Evolutionary conservation across 2,113 vertebrate species (phyloP), one percentile per base, ranked within the genome.

Genomic region (Etheostoma spectabile): DNA sequence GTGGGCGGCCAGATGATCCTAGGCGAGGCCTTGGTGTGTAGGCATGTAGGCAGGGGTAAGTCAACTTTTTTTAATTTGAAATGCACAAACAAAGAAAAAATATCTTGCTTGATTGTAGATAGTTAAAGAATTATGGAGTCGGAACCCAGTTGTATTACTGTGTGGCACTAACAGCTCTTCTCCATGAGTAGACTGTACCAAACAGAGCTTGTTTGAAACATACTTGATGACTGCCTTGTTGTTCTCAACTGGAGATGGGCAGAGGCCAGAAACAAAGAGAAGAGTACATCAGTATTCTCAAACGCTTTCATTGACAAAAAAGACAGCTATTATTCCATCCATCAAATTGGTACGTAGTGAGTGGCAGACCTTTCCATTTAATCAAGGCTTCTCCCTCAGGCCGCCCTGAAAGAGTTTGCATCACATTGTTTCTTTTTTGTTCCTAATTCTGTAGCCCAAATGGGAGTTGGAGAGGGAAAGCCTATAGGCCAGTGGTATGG

Each of bases 1-100:
- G n/a, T n/a, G n/a, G n/a, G 98, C 52, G 98, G 98, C 45, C 98
- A 99, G 96, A 99, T 99, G 98, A 98, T 99, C 91, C 96, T 99
- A 1, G 97, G 96, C 14, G 96, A 99, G 86, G 98, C 98, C 49
- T 93, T 99, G 90, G 79, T 98, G 82, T 98, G 96, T 86, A 94
- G 95, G 81, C 98, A 99, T 81, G 86, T 99, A 91, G 97, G 97
- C 79, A 95, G 98, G 96, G 98, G 98, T 99, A 93, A 93, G 94
- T 69, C 10, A 51, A 10, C 46, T 53, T 27, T 13, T 16, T 49
- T 15, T 49, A 13, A 13, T 5, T 49, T 49, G 21, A 49, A 60
- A 42, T 42, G 38, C 38, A 42, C 38, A 59, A 22, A 63, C 8
- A 13, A 42, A 38, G 3, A 53, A 46, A 30, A 16, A 3, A 27